These are phyloP conservation scores for Scartelaos histophorus DNA, from an alignment of 2,113 vertebrate genomes.

Conservation along the genomic window DNA sequence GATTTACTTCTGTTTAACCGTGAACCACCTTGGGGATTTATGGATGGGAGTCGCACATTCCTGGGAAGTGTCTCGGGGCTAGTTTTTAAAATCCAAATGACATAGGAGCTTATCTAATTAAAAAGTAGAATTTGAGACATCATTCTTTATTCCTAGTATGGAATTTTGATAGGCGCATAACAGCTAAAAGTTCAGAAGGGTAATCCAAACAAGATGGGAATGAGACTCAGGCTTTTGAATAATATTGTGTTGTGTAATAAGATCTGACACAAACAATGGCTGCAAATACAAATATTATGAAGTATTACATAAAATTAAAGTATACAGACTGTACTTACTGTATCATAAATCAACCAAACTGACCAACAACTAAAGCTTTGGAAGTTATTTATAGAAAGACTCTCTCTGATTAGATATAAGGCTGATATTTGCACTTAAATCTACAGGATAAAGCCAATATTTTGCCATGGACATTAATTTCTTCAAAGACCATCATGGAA, in stretches of 20 bases:
- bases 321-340: too few relatives aligned
- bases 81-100: slow-evolving; percentile 21
- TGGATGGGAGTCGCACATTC: slow-evolving; percentile 26
- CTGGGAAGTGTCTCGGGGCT: slow-evolving; percentile 10
- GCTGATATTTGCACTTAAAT: too few relatives aligned
- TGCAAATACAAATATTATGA: background rate
- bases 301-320: too few relatives aligned
- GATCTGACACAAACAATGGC: slow-evolving; percentile 13
- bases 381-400: too few relatives aligned
- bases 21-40: slow-evolving; percentile 53
- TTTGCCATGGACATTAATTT: too few relatives aligned
- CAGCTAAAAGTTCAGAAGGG: slow-evolving; percentile 6
- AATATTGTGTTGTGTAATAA: slow-evolving; percentile 11
- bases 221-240: slow-evolving; percentile 7
- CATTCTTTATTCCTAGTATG: background rate
- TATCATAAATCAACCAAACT: too few relatives aligned
- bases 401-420: too few relatives aligned
- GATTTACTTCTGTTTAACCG: slow-evolving; percentile 60
- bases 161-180: background rate
- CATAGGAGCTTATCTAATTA: slow-evolving; percentile 4
- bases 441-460: too few relatives aligned
- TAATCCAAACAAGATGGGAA: slow-evolving; percentile 29
- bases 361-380: too few relatives aligned
- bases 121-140: background rate
- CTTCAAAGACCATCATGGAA: too few relatives aligned